phyloP scores from a whole-genome alignment of 2,113 vertebrate species.

The Daubentonia madagascariensis region DNA sequence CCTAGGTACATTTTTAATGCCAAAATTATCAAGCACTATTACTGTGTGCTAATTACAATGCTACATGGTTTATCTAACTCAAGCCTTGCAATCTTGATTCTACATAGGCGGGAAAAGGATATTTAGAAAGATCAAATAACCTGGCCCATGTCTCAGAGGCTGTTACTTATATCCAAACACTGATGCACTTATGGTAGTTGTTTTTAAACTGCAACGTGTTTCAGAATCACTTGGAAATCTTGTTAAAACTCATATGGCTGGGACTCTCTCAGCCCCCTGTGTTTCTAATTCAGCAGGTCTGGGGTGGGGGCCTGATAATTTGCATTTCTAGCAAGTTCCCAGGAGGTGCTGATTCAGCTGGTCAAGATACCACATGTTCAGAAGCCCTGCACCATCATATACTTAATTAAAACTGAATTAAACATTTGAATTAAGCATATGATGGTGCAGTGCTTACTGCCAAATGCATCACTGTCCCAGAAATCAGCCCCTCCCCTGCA shows the following conservation, averaged over 20 bases:
- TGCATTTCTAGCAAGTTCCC: neutral
- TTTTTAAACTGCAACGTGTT: neutral
- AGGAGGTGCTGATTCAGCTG: neutral
- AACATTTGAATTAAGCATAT: neutral
- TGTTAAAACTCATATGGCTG: neutral
- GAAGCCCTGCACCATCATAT: neutral
- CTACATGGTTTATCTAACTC: neutral
- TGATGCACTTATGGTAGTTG: fast-evolving
- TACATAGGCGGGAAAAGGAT: neutral
- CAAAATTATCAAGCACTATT: neutral
- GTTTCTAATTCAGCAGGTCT: neutral
- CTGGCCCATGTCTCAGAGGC: neutral
- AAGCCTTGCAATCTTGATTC: neutral
- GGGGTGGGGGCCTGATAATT: neutral
- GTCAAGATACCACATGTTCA: neutral
- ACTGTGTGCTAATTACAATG: neutral
- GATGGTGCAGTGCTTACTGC: neutral
- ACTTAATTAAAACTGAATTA: neutral
- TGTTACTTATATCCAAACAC: neutral
- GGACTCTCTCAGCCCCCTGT: fast-evolving
- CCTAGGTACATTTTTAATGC: neutral
- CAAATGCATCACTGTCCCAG: too few relatives aligned
- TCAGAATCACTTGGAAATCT: neutral
- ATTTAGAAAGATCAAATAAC: neutral
- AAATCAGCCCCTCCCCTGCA: neutral